Percentiles rank a stretch among this genome's conserved stretches.
Conservation (phyloP, 1,140 invertebrate genomes). For the Bathynomus jamesi region DNA sequence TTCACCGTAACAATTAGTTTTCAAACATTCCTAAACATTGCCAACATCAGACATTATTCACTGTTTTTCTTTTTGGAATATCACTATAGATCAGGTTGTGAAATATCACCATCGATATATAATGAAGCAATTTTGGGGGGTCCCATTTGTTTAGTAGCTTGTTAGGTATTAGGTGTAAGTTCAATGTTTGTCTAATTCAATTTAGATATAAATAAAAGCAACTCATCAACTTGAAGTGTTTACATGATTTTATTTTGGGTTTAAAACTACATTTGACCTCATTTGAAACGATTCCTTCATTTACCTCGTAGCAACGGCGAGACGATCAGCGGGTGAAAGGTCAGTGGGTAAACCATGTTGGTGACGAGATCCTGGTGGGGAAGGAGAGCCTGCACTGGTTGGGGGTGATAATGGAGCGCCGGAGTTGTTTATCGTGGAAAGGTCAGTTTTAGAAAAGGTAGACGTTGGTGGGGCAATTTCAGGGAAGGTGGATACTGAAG, state of each 20-base stretch:
- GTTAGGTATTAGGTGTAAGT: no score
- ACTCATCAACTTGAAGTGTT: not conserved
- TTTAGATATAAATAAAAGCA: not conserved
- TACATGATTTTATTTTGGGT: not conserved
- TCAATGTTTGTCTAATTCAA: no score
- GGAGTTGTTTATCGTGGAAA: not conserved
- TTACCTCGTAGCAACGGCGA: conserved; percentile 12
- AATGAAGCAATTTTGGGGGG: no score
- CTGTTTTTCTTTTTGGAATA: no score
- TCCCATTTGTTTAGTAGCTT: no score
- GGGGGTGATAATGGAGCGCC: not conserved
- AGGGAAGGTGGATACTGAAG: not conserved
- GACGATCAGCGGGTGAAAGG: conserved; percentile 2
- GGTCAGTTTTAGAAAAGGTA: not conserved
- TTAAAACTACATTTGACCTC: not conserved
- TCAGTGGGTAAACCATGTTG: not conserved
- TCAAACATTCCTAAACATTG: no score
- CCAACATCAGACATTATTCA: no score
- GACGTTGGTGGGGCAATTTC: not conserved
- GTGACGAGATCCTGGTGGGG: not conserved
- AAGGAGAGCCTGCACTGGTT: not conserved
- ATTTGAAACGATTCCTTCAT: not conserved
- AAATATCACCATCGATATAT: no score
- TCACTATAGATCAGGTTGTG: no score
- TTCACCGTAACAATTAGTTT: no score